Conservation (phyloP, 2,797 vertebrate genomes). For the Clarias platycephalus region DNA sequence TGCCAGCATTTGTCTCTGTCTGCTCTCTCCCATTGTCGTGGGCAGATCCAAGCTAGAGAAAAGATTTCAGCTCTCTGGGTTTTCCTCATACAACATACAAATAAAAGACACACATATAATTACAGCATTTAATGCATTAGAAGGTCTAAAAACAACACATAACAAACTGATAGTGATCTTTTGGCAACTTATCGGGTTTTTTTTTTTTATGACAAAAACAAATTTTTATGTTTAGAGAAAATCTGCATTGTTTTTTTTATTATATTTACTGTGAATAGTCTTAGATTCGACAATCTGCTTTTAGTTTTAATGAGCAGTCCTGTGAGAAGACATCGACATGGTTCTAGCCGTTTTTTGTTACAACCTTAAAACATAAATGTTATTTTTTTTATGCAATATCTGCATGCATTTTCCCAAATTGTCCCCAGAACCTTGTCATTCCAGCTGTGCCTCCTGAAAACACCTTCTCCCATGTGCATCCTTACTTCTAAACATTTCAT, state of each 20-base stretch:
- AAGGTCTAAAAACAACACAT: neutral
- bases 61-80: slow-evolving; percentile 22
- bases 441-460: slow-evolving; percentile 26
- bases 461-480: slow-evolving; percentile 50
- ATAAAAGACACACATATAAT: neutral
- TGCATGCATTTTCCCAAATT: slow-evolving; percentile 1
- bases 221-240: neutral
- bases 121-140: neutral
- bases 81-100: slow-evolving; percentile 20
- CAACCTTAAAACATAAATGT: slow-evolving; percentile 13
- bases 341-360: neutral
- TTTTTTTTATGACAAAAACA: neutral
- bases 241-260: neutral
- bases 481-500: slow-evolving; percentile 52
- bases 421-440: slow-evolving; percentile 2
- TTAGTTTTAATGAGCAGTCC: neutral
- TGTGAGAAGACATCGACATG: neutral
- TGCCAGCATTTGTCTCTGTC: slow-evolving; percentile 56
- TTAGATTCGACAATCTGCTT: neutral
- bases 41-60: slow-evolving; percentile 32
- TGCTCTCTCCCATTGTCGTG: slow-evolving; percentile 46
- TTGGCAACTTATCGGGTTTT: neutral
- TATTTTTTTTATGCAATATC: slow-evolving; percentile 28
- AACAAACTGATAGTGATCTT: neutral
- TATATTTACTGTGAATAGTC: neutral